Percentiles rank a stretch among this genome's conserved stretches.
Evolutionary conservation across 2,888 invertebrate species (phyloP).

Genomic region (Punctoribates punctum): DNA sequence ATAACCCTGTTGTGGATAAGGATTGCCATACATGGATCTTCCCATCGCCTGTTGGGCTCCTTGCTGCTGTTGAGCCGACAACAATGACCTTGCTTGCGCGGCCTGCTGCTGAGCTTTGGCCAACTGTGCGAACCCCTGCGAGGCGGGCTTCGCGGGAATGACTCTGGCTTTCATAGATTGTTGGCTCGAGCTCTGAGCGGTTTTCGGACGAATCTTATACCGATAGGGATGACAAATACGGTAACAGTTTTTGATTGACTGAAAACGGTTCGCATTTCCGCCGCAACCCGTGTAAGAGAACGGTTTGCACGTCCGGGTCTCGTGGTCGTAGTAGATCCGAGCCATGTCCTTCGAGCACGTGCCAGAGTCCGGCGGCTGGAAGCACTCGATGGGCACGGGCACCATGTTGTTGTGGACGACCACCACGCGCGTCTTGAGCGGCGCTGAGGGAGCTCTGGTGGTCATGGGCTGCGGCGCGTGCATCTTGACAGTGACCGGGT

Average conservation of each 20-base stretch:
- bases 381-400: constrained; percentile 32
- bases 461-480: background rate
- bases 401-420: constrained; percentile 33
- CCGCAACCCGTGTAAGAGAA: constrained; percentile 38
- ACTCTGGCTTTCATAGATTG: too few relatives aligned
- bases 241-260: constrained; percentile 34
- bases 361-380: constrained; percentile 33
- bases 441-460: background rate
- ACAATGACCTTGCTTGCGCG: too few relatives aligned
- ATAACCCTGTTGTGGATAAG: too few relatives aligned
- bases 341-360: constrained; percentile 25
- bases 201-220: background rate
- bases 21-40: too few relatives aligned
- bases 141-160: too few relatives aligned
- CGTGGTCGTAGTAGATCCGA: constrained; percentile 39
- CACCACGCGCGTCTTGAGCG: background rate
- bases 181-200: background rate
- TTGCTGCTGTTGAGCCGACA: too few relatives aligned
- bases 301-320: constrained; percentile 38
- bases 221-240: constrained; percentile 34
- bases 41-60: too few relatives aligned
- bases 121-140: too few relatives aligned
- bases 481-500: background rate
- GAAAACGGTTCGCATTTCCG: constrained; percentile 37
- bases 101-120: too few relatives aligned